phyloP scores from a whole-genome alignment of 2,888 invertebrate species.

The Drosophila atroscutellata region DNA sequence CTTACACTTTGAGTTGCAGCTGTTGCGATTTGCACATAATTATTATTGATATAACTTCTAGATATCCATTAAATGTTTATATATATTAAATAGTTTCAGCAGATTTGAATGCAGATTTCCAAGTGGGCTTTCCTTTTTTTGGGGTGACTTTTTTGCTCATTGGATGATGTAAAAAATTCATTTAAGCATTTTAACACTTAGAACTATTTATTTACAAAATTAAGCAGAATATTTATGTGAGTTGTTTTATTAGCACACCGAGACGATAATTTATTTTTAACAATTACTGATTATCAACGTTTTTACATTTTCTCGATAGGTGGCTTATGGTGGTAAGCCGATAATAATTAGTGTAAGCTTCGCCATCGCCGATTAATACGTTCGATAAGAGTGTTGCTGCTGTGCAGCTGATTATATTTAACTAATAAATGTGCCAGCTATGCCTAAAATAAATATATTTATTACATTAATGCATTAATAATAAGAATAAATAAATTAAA shows the following conservation, averaged over 20 bases:
- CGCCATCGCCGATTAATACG: not conserved
- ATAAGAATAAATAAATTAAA: not conserved
- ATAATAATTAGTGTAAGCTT: not conserved
- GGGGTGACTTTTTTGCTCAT: constrained; percentile 15
- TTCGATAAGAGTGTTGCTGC: not conserved
- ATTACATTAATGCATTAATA: not conserved
- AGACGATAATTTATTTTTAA: not conserved
- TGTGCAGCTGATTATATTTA: not conserved
- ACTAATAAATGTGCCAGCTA: not conserved
- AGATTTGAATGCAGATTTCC: constrained; percentile 15
- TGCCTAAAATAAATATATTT: not conserved
- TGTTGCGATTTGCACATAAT: constrained; percentile 1
- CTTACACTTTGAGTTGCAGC: constrained; percentile 12
- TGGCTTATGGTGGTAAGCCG: constrained; percentile 7
- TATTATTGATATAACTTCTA: not conserved
- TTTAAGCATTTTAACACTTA: not conserved
- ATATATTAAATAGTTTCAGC: constrained; percentile 2
- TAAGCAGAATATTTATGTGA: not conserved
- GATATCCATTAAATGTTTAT: not conserved
- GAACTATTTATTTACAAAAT: not conserved
- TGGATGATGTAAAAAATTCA: not conserved
- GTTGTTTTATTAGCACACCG: not conserved
- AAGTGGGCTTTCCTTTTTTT: not conserved
- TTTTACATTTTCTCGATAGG: constrained; percentile 18
- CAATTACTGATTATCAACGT: constrained; percentile 14